Evolutionary conservation across 2,113 vertebrate species (phyloP), one percentile per base, ranked within the genome.

Genomic region (Cygnus atratus): DNA sequence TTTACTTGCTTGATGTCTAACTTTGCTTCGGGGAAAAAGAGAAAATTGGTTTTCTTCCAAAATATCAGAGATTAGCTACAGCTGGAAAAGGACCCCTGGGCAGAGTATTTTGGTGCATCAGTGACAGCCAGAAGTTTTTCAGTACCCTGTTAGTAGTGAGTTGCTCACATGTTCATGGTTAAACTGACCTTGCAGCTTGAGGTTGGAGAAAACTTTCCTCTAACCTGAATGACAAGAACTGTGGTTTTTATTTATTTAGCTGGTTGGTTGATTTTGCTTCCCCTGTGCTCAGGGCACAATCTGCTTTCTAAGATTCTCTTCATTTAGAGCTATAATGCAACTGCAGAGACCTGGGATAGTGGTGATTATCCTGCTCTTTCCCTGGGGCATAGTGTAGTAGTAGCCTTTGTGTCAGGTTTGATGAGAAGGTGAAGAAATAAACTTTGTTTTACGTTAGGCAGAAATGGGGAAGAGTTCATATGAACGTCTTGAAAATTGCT

Each of bases 21-120:
- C 55, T 92, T 93, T 52, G 5, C 17, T 95, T 92, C 80, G 75
- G 68, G 76, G 68, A 94, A 37, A 84, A 8, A 71, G 44, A 58
- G 41, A 95, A 93, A 92, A 94, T 43, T 86, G 15, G 4, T 63
- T 94, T 92, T 95, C 57, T 81, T 84, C 66, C 67, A 74, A 90
- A 91, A 81, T 71, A 57, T 43, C 46, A 87, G 61, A 31, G 13
- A 72, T 75, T 33, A 81, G 15, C n/a, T 87, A 43, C 52, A 75
- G 28, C 46, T 58, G 20, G 52, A 71, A 92, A 72, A 88, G 9
- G 25, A 75, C 46, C 57, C 48, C 31, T 35, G 46, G 31, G 43
- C n/a, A 77, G 25, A 92, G 52, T 28, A 85, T n/a, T 93, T 72
- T 84, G 57, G 22, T 81, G 19, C 22, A 46, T 31, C 66, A 52